These are phyloP conservation scores for Drosophila formosana DNA, from an alignment of 2,888 invertebrate species.

Conservation along the genomic window DNA sequence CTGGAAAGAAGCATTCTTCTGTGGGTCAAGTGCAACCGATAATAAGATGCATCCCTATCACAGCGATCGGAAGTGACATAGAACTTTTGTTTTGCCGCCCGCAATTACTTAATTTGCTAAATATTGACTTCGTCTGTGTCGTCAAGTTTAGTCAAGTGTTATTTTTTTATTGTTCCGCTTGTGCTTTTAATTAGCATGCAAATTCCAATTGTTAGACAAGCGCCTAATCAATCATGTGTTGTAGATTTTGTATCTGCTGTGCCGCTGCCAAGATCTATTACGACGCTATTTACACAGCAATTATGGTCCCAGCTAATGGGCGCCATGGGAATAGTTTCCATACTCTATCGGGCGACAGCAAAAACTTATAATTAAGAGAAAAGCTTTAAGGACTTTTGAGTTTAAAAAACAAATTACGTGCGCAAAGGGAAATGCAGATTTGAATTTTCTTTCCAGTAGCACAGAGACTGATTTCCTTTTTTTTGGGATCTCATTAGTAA, in stretches of 20 bases:
- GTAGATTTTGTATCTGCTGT: slow-evolving; percentile 36
- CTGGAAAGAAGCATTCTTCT: slow-evolving; percentile 12
- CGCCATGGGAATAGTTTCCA: slow-evolving; percentile 4
- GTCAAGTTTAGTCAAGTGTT: slow-evolving; percentile 10
- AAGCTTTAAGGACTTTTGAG: not conserved
- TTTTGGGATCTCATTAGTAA: slow-evolving; percentile 14
- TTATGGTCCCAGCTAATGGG: slow-evolving; percentile 23
- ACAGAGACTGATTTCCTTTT: not conserved
- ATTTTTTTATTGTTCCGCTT: slow-evolving; percentile 50
- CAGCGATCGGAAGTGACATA: slow-evolving; percentile 38
- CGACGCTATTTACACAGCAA: slow-evolving; percentile 30
- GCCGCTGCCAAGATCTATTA: slow-evolving; percentile 18
- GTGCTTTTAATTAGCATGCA: slow-evolving; percentile 56
- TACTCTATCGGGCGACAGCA: not conserved
- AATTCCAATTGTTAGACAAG: slow-evolving; percentile 43
- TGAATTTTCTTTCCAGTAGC: not conserved
- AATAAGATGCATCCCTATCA: slow-evolving; percentile 24
- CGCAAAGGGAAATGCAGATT: not conserved
- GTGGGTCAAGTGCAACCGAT: slow-evolving; percentile 58
- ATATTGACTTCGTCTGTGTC: slow-evolving; percentile 23
- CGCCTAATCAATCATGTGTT: slow-evolving; percentile 45
- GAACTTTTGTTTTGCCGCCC: slow-evolving; percentile 44
- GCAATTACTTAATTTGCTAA: slow-evolving; percentile 57
- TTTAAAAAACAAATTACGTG: slow-evolving; percentile 4
- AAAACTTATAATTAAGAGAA: slow-evolving; percentile 4